Evolutionary conservation across 2,113 vertebrate species (phyloP).

Genomic region (Corapipo altera): DNA sequence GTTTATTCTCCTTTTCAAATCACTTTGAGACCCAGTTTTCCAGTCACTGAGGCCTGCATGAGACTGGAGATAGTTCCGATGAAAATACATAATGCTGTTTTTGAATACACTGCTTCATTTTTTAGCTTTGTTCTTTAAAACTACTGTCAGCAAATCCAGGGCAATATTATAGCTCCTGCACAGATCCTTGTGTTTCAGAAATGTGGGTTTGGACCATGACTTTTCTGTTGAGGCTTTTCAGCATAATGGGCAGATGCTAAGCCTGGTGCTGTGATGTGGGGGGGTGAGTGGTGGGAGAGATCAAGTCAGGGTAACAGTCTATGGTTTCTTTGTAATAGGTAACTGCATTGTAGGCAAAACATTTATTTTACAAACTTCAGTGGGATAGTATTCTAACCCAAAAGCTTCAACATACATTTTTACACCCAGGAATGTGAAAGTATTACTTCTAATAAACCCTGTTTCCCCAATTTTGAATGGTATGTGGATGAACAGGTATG

Average conservation of each 20-base stretch:
- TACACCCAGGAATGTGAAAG: background rate
- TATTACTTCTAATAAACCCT: background rate
- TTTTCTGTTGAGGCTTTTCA: background rate
- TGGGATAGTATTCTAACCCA: background rate
- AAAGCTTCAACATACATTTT: background rate
- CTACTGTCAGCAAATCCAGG: background rate
- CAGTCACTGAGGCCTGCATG: background rate
- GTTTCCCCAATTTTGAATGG: background rate
- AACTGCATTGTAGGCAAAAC: background rate
- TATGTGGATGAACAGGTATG: background rate
- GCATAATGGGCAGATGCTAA: background rate
- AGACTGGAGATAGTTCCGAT: background rate
- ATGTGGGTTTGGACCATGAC: background rate
- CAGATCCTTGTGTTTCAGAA: background rate
- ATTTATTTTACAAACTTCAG: background rate
- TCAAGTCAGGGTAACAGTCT: background rate
- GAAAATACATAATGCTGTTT: background rate
- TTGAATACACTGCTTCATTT: background rate
- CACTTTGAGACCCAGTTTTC: constrained; percentile 1
- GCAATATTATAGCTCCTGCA: background rate
- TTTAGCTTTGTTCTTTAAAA: constrained; percentile 5
- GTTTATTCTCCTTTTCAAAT: constrained; percentile 13
- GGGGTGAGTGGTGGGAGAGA: background rate
- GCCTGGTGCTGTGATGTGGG: background rate
- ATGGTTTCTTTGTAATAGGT: background rate